Evolutionary conservation across 2,888 invertebrate species (phyloP), one percentile per base, ranked within the genome.

Genomic region (Microchrysa polita): DNA sequence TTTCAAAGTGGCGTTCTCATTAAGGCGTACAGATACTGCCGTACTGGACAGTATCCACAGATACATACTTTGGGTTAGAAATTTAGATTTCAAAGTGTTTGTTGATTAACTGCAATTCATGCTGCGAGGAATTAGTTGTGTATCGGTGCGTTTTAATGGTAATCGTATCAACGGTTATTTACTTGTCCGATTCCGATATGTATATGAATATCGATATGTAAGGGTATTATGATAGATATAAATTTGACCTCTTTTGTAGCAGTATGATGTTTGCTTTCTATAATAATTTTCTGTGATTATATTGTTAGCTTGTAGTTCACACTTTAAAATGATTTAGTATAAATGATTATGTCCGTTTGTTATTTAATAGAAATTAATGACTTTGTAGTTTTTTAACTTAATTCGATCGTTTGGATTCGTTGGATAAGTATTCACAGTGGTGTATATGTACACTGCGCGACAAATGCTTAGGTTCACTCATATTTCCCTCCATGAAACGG

Each of bases 51-150:
- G 27, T n/a, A n/a, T n/a, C 27, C 27, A 7, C 27, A 34, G 2
- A 34, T n/a, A 34, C 4, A 34, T 34, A 34, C 27, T 5, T 5
- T 34, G 7, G 27, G 4, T 34, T 34, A 34, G 27, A 34, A 34
- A 34, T 34, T 34, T 34, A 27, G 40, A 52, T 23, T n/a, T 27
- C 23, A 40, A 61, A 16, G 42, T 61, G 27, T 34, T 61, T 34
- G 61, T 67, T 67, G 67, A 67, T 67, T 67, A 52, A 67, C n/a
- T 53, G 67, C 53, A 18, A 52, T 65, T 67, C 67, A 67, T 34
- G 67, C 67, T 52, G 67, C 7, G 52, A 27, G 53, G 40, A 23
- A 53, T 67, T 52, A 67, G 52, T 53, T 67, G 42, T 14, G 10
- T 67, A 48, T 10, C 44, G 12, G 16, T 65, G 12, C 10, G 16